Base-by-base conservation (phyloP, 2,113 vertebrate species). In the Vimba vimba region DNA sequence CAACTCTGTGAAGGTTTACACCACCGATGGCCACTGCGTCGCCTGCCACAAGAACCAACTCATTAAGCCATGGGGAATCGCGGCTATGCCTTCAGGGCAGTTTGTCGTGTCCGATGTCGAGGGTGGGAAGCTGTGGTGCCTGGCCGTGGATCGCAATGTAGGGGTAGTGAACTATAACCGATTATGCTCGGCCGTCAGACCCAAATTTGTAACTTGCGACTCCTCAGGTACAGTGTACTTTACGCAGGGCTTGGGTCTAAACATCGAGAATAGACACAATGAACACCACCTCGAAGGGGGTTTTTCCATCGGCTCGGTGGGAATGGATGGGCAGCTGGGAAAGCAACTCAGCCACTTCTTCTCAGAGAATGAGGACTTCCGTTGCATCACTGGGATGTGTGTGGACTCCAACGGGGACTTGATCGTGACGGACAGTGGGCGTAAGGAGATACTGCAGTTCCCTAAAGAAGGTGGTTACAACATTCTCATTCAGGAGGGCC, bases 351-450 rank as follows among this genome's bases (percentile, higher is more conserved):
- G 97, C 92, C 98, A 99, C 87, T 99, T 99, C 91, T 99, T 99
- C 91, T 97, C 98, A 0, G 97, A 98, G 89, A 96, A 96, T 0
- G 98, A 99, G 93, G 97, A 99, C 91, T 99, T 99, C 94, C 96
- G 97, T 68, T 99, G 98, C 90, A 99, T 99, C n/a, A 97, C 98
- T 0, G 98, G 98, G 86, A 99, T 99, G 97, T 99, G 98, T 1
- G 97, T 99, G 3, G 98, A 99, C 39, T 89, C 95, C 57, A 96
- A 96, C 5, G 98, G 98, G 2, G 97, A 99, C 80, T 94, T 99
- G 91, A 96, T 99, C 0, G 98, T 99, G 39, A 97, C 97, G 0
- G 98, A 99, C 84, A 99, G 97, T 19, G 97, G 97, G 6, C 95
- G 98, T 17, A 98, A 96, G 87, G 97, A 99, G 91, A 97, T 99